Evolutionary conservation across 2,888 invertebrate genomes (phyloP).

Genomic region (Drosophila siamana): DNA sequence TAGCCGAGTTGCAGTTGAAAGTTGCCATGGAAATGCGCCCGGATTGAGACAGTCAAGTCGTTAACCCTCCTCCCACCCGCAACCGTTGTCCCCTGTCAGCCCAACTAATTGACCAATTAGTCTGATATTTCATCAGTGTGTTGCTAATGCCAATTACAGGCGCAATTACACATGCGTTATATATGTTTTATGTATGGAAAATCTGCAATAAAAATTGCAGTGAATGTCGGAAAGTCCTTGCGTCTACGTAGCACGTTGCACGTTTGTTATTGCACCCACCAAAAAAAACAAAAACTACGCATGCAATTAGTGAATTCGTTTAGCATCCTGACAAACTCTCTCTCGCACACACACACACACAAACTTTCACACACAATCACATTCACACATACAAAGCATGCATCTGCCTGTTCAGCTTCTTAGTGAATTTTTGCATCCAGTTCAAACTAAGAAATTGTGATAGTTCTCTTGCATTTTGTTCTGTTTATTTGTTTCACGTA

Average conservation of each 20-base stretch:
- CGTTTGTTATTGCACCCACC: constrained; percentile 33
- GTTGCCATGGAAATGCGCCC: constrained; percentile 53
- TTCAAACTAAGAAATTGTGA: constrained; percentile 19
- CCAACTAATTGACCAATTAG: constrained; percentile 63
- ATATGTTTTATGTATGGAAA: not conserved
- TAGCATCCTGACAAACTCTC: constrained; percentile 20
- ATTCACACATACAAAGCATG: constrained; percentile 36
- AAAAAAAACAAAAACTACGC: constrained; percentile 27
- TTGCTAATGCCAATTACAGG: constrained; percentile 56
- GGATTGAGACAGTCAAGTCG: constrained; percentile 34
- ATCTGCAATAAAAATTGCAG: not conserved
- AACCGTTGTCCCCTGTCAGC: not conserved
- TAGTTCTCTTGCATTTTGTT: constrained; percentile 4
- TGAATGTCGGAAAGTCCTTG: constrained; percentile 8
- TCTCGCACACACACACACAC: constrained; percentile 6
- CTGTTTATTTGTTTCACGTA: constrained; percentile 13
- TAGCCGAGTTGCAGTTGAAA: not conserved
- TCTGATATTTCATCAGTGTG: constrained; percentile 35
- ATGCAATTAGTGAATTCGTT: constrained; percentile 52
- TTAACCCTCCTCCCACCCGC: too few species aligned
- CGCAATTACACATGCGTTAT: not conserved
- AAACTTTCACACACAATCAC: constrained; percentile 22
- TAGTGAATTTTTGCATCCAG: constrained; percentile 42
- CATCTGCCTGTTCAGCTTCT: constrained; percentile 54
- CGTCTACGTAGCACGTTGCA: constrained; percentile 29